Evolutionary conservation across 2,888 invertebrate genomes (phyloP), one percentile per base, ranked within the genome.

Genomic region (Protodeltote pygarga): DNA sequence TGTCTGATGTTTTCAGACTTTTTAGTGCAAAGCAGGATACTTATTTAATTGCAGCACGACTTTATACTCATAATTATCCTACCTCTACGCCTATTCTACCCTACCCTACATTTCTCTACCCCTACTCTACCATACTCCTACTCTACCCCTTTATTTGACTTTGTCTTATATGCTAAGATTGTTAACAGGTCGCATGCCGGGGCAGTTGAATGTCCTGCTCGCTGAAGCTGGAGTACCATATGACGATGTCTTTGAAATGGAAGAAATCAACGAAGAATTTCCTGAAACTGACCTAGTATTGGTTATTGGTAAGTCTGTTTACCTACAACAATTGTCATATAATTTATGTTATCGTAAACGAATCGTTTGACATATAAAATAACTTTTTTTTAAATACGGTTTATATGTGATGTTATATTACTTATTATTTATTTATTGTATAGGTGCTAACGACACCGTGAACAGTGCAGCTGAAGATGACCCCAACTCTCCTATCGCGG

Each of bases 161-260:
- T 13, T 48, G 29, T 31, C 3, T 24, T 19, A 1, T 35, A n/a
- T n/a, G n/a, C n/a, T n/a, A n/a, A n/a, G 2, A 8, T 27, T 42
- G 11, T 50, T 25, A 39, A 2, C 73, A 96, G 96, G 97, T 44
- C 95, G 97, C 53, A 98, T 98, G 97, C 97, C 97, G 13, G 97
- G 97, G 5, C 97, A 98, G 80, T 84, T 98, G 74, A 98, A 98
- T 79, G 98, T 98, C n/a, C 88, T 98, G 50, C 92, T 98, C 40
- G 97, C 97, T 0, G 98, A 98, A 88, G 98, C 98, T 3, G 97
- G 97, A n/a, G 97, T 98, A 0, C 97, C 97, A 0, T 98, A 98
- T 76, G 97, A 98, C 80, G 95, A 97, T 69, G 95, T 97, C 0
- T 93, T 96, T 58, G 97, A 98, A 92, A 97, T 98, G 97, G 97